phyloP scores from a whole-genome alignment of 2,888 invertebrate species.

The Leptinotarsa peninsularis region DNA sequence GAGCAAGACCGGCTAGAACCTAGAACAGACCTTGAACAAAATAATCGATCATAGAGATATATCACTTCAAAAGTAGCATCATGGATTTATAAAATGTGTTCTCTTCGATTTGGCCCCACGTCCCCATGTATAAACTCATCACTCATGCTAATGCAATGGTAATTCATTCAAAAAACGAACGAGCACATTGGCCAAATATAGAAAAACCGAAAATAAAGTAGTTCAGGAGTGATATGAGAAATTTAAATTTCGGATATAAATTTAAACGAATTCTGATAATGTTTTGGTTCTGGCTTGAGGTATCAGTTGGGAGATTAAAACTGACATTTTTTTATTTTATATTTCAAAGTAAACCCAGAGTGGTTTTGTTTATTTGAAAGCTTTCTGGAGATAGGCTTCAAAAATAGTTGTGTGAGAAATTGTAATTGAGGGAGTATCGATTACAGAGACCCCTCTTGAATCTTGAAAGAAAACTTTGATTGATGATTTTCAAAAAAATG shows the following conservation, averaged over 20 bases:
- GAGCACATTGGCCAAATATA: constrained; percentile 30
- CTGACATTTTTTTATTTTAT: not conserved
- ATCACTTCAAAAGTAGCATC: constrained; percentile 3
- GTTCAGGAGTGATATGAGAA: constrained; percentile 31
- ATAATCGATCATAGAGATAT: not conserved
- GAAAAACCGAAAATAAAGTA: constrained; percentile 29
- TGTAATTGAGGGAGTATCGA: no score
- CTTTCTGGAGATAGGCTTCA: no score
- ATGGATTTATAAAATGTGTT: not conserved
- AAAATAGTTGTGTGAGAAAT: no score
- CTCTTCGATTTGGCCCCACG: not conserved
- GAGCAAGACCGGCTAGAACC: constrained; percentile 6
- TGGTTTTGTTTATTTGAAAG: no score
- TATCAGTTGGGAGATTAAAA: constrained; percentile 4
- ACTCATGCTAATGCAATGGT: constrained; percentile 4
- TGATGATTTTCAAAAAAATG: no score
- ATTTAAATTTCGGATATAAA: constrained; percentile 22
- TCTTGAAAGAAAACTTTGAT: no score
- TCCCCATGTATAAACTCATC: constrained; percentile 5
- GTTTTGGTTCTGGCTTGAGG: constrained; percentile 4
- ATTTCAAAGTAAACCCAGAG: no score
- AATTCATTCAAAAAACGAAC: constrained; percentile 28
- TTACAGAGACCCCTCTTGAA: no score
- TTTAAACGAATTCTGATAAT: constrained; percentile 20
- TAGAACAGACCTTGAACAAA: constrained; percentile 20